phyloP scores from a whole-genome alignment of 1,140 invertebrate genomes.

The Pectinophora gossypiella region DNA sequence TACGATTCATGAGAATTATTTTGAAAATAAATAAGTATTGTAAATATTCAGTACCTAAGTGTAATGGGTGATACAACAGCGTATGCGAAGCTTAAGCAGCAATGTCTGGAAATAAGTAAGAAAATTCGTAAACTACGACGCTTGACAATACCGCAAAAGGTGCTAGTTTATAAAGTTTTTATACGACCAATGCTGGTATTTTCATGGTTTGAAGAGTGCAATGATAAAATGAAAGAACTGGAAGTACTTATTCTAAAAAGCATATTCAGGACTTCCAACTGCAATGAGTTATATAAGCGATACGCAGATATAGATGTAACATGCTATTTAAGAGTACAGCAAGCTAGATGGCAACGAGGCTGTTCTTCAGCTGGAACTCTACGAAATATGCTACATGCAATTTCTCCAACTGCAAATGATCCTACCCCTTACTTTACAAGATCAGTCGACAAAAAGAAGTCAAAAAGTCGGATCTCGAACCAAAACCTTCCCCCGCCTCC shows the following conservation, averaged over 20 bases:
- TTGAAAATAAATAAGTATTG: not conserved
- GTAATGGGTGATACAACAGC: no score
- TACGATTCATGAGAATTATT: not conserved
- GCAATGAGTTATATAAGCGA: conserved; percentile 14
- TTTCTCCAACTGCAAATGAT: conserved; percentile 8
- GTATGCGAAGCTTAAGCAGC: no score
- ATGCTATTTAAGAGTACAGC: conserved; percentile 21
- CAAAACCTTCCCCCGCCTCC: no score
- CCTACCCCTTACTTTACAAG: conserved; percentile 19
- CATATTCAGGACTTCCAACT: conserved; percentile 19
- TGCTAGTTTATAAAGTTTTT: conserved; percentile 34
- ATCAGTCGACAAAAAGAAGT: no score
- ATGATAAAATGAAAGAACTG: conserved; percentile 9
- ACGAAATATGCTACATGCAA: conserved; percentile 7
- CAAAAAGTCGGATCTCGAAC: no score
- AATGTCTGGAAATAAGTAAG: conserved; percentile 11
- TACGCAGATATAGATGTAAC: conserved; percentile 25
- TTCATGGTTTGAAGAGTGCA: conserved; percentile 18
- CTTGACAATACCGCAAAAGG: conserved; percentile 21
- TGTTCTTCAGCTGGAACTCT: conserved; percentile 1
- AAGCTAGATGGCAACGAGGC: conserved; percentile 18
- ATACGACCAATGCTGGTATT: conserved; percentile 28
- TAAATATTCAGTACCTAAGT: no score
- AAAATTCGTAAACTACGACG: conserved; percentile 13
- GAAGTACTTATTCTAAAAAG: conserved; percentile 22